phyloP scores from a whole-genome alignment of 1,140 invertebrate species.

The Drosophila melanogaster region DNA sequence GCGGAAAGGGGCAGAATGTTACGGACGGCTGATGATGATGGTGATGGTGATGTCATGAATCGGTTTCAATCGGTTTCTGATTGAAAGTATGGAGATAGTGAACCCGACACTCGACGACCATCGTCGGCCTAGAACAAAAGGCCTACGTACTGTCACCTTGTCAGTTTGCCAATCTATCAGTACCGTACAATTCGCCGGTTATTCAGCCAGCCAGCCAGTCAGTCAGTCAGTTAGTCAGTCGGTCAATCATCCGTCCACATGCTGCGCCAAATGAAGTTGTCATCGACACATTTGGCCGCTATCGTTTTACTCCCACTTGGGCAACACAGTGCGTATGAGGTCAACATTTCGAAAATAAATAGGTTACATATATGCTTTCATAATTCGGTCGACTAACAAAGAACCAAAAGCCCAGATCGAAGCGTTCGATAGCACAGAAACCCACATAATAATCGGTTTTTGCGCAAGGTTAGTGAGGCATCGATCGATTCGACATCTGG shows the following conservation, averaged over 20 bases:
- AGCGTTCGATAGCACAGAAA: constrained; percentile 32
- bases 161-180: constrained; percentile 23
- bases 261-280: constrained; percentile 73
- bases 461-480: constrained; percentile 60
- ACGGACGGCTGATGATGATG: constrained; percentile 26
- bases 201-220: neutral
- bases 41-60: constrained; percentile 73
- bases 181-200: constrained; percentile 21
- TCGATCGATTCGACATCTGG: constrained; percentile 23
- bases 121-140: constrained; percentile 65
- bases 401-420: constrained; percentile 40
- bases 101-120: constrained; percentile 10
- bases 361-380: constrained; percentile 61
- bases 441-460: constrained; percentile 24
- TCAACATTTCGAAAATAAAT: constrained; percentile 81
- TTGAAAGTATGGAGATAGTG: constrained; percentile 77
- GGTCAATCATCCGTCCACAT: constrained; percentile 46
- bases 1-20: constrained; percentile 47
- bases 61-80: constrained; percentile 83
- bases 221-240: constrained; percentile 23
- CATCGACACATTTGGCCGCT: constrained; percentile 74
- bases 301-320: constrained; percentile 57
- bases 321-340: constrained; percentile 62
- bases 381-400: constrained; percentile 35
- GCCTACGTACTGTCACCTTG: constrained; percentile 36